phyloP scores from a whole-genome alignment of 1,140 invertebrate species.

The Drosophila setifemur region DNA sequence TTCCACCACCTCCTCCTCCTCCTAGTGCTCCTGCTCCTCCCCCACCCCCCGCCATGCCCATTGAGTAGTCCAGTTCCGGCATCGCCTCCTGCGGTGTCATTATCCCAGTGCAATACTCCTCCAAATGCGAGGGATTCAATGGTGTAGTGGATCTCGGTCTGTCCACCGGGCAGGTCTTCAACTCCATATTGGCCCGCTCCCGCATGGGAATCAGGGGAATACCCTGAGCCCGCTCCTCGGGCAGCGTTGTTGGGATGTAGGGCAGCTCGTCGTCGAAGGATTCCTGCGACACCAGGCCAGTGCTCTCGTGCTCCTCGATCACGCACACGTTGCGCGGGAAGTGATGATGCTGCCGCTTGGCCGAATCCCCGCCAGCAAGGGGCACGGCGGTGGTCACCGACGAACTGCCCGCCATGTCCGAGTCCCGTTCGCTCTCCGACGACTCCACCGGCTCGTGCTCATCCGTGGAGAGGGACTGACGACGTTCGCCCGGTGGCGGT shows the following conservation, averaged over 20 bases:
- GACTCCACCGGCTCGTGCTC: slow-evolving; percentile 87
- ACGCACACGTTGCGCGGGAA: slow-evolving; percentile 76
- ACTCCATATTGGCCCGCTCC: slow-evolving; percentile 87
- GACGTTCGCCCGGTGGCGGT: slow-evolving; percentile 37
- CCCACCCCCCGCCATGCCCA: no score
- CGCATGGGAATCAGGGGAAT: slow-evolving; percentile 91
- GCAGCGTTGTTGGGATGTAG: slow-evolving; percentile 92
- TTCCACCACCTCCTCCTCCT: no score
- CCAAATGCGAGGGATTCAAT: slow-evolving; percentile 89
- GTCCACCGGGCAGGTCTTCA: slow-evolving; percentile 92
- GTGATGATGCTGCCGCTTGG: slow-evolving; percentile 67
- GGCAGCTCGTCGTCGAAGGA: slow-evolving; percentile 94
- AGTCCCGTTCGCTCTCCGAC: slow-evolving; percentile 90
- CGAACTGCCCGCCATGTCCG: slow-evolving; percentile 83
- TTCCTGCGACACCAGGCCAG: slow-evolving; percentile 90
- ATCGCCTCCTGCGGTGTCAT: slow-evolving; percentile 73
- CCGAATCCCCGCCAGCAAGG: slow-evolving; percentile 66
- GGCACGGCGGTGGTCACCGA: slow-evolving; percentile 66
- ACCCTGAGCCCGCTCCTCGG: slow-evolving; percentile 90
- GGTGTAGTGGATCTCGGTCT: slow-evolving; percentile 93
- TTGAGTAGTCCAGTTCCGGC: no score
- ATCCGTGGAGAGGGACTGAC: slow-evolving; percentile 70
- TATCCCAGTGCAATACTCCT: slow-evolving; percentile 86
- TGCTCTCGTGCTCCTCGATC: slow-evolving; percentile 86
- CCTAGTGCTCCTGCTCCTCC: no score